These are phyloP conservation scores for Athetis lepigone DNA, from an alignment of 2,888 invertebrate species.

Conservation along the genomic window DNA sequence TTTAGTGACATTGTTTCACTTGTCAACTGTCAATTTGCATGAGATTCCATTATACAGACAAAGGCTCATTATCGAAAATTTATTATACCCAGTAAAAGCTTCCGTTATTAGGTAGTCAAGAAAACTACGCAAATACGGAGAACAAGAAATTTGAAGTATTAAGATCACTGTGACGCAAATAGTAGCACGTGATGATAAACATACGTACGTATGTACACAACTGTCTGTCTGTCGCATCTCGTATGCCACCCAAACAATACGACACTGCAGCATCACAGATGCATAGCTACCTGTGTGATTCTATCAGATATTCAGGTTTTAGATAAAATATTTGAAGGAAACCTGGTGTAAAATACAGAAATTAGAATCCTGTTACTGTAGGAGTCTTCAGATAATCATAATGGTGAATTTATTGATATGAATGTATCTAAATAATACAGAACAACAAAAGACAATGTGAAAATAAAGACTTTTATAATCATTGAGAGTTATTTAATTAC, in stretches of 20 bases:
- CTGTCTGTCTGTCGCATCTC: constrained; percentile 48
- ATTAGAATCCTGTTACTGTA: neutral
- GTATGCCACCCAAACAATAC: constrained; percentile 49
- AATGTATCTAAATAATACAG: neutral
- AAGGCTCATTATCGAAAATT: neutral
- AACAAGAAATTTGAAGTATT: constrained; percentile 29
- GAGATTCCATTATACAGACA: constrained; percentile 7
- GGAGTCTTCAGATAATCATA: too few species aligned
- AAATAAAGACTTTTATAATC: too few species aligned
- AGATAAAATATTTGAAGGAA: constrained; percentile 16
- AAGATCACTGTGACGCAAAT: constrained; percentile 37
- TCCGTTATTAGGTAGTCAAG: constrained; percentile 1
- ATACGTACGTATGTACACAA: constrained; percentile 36
- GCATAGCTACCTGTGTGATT: constrained; percentile 28
- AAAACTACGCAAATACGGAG: constrained; percentile 11
- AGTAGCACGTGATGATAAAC: constrained; percentile 34
- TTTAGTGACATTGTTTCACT: constrained; percentile 6
- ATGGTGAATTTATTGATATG: neutral
- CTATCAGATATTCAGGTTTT: constrained; percentile 25
- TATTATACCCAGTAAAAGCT: constrained; percentile 9
- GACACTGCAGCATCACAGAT: constrained; percentile 20
- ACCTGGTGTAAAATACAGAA: neutral
- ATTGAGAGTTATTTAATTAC: neutral
- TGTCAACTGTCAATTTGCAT: constrained; percentile 8
- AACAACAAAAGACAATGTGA: too few species aligned